These are phyloP conservation scores for Fulica atra DNA, from an alignment of 2,113 vertebrate genomes.

Conservation along the genomic window DNA sequence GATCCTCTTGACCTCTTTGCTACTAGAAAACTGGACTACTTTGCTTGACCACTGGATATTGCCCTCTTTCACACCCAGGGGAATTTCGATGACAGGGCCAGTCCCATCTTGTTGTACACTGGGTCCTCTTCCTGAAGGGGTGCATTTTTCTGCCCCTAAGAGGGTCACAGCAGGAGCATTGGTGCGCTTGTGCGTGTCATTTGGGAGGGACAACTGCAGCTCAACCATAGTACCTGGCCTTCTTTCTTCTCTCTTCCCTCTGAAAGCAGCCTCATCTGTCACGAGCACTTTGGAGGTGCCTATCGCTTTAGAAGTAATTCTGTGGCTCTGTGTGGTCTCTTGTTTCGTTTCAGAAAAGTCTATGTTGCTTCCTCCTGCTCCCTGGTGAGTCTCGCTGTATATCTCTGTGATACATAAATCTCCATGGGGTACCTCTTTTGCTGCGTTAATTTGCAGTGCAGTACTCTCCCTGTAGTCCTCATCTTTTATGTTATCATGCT, in stretches of 20 bases:
- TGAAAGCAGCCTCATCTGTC: conserved; percentile 35
- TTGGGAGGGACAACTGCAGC: conserved; percentile 86
- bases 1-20: conserved; percentile 71
- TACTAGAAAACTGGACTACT: conserved; percentile 69
- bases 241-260: conserved; percentile 30
- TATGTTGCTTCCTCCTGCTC: conserved; percentile 60
- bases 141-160: conserved; percentile 62
- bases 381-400: conserved; percentile 64
- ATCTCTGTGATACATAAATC: conserved; percentile 74
- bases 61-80: conserved; percentile 31
- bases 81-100: conserved; percentile 20
- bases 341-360: conserved; percentile 45
- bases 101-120: neutral
- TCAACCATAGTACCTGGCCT: conserved; percentile 80
- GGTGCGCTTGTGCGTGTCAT: conserved; percentile 58
- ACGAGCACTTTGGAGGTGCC: conserved; percentile 22
- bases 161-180: conserved; percentile 72
- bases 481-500: conserved; percentile 34
- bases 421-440: conserved; percentile 29
- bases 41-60: conserved; percentile 67
- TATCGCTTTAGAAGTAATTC: conserved; percentile 37
- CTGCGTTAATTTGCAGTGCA: conserved; percentile 79
- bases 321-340: conserved; percentile 60
- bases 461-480: conserved; percentile 76
- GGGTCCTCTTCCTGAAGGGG: conserved; percentile 42